Evolutionary conservation across 1,140 invertebrate genomes (phyloP).

Genomic region (Pseudomyrmex sp.): DNA sequence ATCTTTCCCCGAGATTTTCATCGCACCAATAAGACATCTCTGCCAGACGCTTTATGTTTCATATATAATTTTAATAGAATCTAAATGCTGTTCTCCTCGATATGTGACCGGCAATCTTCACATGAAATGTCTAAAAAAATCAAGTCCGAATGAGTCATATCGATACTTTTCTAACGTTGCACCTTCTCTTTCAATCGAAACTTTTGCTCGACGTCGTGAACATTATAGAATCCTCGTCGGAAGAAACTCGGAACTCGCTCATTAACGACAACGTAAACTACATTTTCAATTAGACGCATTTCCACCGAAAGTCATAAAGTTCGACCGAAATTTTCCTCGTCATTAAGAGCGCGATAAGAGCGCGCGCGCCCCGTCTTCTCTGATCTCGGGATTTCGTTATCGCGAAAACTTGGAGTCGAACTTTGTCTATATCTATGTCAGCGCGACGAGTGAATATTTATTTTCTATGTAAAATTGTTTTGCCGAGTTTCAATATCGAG

Average conservation of each 20-base stretch:
- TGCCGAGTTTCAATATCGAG: neutral
- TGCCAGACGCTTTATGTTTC: neutral
- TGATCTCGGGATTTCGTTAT: constrained; percentile 54
- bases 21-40: neutral
- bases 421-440: constrained; percentile 26
- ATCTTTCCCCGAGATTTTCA: constrained; percentile 1
- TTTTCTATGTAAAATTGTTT: constrained; percentile 36
- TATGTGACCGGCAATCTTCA: neutral
- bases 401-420: constrained; percentile 28
- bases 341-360: constrained; percentile 52
- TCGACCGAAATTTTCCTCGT: constrained; percentile 51
- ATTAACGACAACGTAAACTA: constrained; percentile 58
- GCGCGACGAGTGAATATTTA: constrained; percentile 39
- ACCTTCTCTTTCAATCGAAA: constrained; percentile 46
- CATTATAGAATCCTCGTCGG: constrained; percentile 39
- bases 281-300: constrained; percentile 59
- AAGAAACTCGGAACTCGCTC: constrained; percentile 44
- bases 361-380: constrained; percentile 22
- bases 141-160: constrained; percentile 25
- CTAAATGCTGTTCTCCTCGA: neutral
- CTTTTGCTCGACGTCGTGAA: constrained; percentile 28
- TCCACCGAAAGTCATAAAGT: constrained; percentile 42
- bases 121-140: constrained; percentile 12
- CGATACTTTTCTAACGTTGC: constrained; percentile 9
- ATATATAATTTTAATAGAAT: constrained; percentile 32